These are phyloP conservation scores for Phenacoccus solenopsis DNA, from an alignment of 1,140 invertebrate genomes.

Conservation along the genomic window DNA sequence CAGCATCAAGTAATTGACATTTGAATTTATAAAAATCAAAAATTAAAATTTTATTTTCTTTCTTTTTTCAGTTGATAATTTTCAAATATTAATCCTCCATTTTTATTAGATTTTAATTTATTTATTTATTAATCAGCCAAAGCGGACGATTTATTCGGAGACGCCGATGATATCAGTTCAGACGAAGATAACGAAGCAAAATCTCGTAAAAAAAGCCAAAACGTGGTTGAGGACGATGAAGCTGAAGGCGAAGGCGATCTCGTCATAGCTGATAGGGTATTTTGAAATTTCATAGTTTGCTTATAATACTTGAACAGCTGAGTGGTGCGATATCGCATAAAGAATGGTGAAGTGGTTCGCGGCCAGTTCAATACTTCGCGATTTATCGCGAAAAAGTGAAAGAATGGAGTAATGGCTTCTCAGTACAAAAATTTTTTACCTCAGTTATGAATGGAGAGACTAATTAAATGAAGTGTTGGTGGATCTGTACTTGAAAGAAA, in stretches of 20 bases:
- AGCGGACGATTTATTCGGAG: constrained; percentile 78
- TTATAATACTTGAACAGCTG: not conserved
- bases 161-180: constrained; percentile 80
- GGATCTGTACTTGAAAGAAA: no score
- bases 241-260: constrained; percentile 35
- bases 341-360: not conserved
- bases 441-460: no score
- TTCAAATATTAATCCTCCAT: no score
- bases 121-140: no score
- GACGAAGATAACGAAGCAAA: constrained; percentile 50
- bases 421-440: no score
- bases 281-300: no score
- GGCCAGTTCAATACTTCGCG: no score
- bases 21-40: not conserved
- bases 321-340: not conserved
- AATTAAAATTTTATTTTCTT: not conserved
- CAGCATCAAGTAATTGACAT: constrained; percentile 14
- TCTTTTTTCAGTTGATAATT: no score
- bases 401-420: no score
- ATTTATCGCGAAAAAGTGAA: no score
- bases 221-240: constrained; percentile 31
- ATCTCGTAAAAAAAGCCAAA: constrained; percentile 29
- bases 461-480: no score
- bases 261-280: constrained; percentile 35
- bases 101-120: no score